Conservation (phyloP, 2,113 vertebrate genomes). For the Danio rerio region GRCz12tu NC_133178.1:46759001-46759500, state of each 20-base stretch:
- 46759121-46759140: too few relatives aligned
- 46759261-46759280: not conserved
- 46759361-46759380: not conserved
- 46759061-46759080: too few relatives aligned
- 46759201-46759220: not conserved
- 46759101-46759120: too few relatives aligned
- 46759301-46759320: not conserved
- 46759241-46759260: not conserved
- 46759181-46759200: not conserved
- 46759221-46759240: not conserved
- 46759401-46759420: too few relatives aligned
- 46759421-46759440: not conserved
- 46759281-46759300: not conserved
- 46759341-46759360: not conserved
- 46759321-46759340: not conserved
- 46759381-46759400: too few relatives aligned
- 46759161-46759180: not conserved
- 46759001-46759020: not conserved
- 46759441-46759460: not conserved
- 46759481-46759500: not conserved
- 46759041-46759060: too few relatives aligned
- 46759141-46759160: not conserved
- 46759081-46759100: too few relatives aligned
- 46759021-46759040: not conserved
- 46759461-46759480: not conserved